Evolutionary conservation across 1,140 invertebrate genomes (phyloP), one percentile per base, ranked within the genome.

Genomic region (Gonioctena quinquepunctata): DNA sequence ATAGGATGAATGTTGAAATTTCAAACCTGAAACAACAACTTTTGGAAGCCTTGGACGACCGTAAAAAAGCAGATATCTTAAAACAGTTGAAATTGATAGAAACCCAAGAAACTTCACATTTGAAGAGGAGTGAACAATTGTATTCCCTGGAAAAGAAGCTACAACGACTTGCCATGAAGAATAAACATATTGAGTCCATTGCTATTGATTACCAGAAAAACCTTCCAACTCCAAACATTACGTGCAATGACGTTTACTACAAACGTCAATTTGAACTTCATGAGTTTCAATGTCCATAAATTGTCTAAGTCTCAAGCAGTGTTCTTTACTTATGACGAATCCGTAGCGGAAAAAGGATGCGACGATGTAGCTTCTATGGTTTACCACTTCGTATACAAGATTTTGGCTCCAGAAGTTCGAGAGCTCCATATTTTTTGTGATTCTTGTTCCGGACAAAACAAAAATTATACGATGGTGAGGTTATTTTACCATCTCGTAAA

Each of bases 371-470:
- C 18, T 18, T 71, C 66, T 11, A 60, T 74, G 49, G 18, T 74
- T 11, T 26, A 71, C 19, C 63, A 73, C 28, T 50, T 57, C 59
- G 13, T 68, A 22, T 54, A 25, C 64, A 5, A 65, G n/a, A 64
- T 71, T 18, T 28, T 68, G 22, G 7, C 56, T 5, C 3, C 28
- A n/a, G 48, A 63, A 27, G 67, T 69, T n/a, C 3, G 23, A 33
- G 18, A 69, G 16, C 61, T 65, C 5, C 22, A 19, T 18, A 59
- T 74, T 26, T 74, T 71, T 62, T n/a, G n/a, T n/a, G 69, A 71
- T 19, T 72, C 65, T 2, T 74, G 73, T 42, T 59, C 60, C 5
- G 70, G 70, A 22, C 69, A 74, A 69, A 74, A 74, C 66, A 69
- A 74, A 26, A 74, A 76, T 21, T 64, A 49, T 49, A 71, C 72